Conservation (phyloP, 1,140 invertebrate species). For the Brachionus manjavacas region DNA sequence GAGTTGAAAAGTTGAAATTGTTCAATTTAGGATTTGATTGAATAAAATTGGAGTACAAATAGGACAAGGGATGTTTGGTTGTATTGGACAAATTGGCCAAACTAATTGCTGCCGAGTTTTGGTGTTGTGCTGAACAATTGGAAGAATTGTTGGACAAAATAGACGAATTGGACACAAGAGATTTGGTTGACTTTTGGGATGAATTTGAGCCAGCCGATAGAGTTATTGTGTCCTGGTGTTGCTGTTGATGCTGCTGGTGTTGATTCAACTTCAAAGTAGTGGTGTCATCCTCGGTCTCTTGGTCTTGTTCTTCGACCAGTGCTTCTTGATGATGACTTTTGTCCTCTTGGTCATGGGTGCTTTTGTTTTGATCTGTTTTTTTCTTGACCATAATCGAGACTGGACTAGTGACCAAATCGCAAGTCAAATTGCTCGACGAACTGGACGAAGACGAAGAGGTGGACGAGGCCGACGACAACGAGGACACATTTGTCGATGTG, state of each 20-base stretch:
- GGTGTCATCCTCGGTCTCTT: neutral
- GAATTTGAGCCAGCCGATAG: neutral
- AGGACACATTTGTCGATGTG: slow-evolving; percentile 16
- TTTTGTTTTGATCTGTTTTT: neutral
- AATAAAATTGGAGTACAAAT: slow-evolving; percentile 21
- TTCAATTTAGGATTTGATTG: slow-evolving; percentile 27
- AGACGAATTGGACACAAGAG: neutral
- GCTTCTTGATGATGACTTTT: neutral
- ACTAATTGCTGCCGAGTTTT: neutral
- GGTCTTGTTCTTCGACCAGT: neutral
- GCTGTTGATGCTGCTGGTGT: too few species aligned
- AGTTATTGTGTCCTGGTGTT: slow-evolving; percentile 27
- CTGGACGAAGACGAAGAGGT: neutral
- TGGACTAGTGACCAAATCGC: slow-evolving; percentile 33
- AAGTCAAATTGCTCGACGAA: neutral
- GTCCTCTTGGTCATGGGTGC: neutral
- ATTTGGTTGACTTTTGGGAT: slow-evolving; percentile 17
- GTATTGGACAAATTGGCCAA: slow-evolving; percentile 13
- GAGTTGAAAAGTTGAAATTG: neutral
- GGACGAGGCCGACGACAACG: slow-evolving; percentile 20
- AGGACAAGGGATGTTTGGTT: slow-evolving; percentile 22
- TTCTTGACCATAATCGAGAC: slow-evolving; percentile 33
- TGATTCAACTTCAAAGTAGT: neutral
- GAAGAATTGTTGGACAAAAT: slow-evolving; percentile 12
- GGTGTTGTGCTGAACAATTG: neutral